Evolutionary conservation across 2,797 vertebrate genomes (phyloP).

Genomic region (Meriones psammophilus): DNA sequence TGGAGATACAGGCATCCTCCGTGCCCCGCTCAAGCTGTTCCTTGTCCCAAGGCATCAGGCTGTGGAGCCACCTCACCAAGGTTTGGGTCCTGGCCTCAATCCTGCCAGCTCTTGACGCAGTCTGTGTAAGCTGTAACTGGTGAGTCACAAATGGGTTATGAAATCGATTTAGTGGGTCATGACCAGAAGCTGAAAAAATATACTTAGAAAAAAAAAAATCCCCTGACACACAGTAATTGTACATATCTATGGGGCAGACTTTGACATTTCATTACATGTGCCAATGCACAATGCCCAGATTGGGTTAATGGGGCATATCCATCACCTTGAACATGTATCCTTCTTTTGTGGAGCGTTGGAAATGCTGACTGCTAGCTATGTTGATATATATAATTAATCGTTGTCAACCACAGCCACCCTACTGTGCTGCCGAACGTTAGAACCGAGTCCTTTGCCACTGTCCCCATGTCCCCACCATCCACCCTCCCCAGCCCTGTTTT

Average conservation of each 20-base stretch:
- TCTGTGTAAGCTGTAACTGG: slow-evolving; percentile 26
- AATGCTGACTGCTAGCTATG: background rate
- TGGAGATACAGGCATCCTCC: background rate
- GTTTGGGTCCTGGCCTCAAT: slow-evolving; percentile 8
- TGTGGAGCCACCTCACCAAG: background rate
- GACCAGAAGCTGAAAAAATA: slow-evolving; percentile 38
- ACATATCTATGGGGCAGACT: background rate
- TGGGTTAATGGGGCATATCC: background rate
- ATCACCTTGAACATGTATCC: background rate
- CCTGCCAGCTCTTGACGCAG: slow-evolving; percentile 63
- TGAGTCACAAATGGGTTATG: slow-evolving; percentile 73
- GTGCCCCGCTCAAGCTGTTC: background rate
- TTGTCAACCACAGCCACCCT: background rate
- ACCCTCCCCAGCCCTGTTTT: background rate
- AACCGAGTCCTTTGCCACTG: background rate
- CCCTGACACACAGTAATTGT: slow-evolving; percentile 12
- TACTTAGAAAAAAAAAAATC: background rate
- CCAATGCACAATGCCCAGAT: background rate
- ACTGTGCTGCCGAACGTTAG: background rate
- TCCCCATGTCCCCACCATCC: background rate
- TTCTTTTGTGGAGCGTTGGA: background rate
- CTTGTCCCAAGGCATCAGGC: background rate
- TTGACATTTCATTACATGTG: slow-evolving; percentile 13
- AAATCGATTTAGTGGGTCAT: slow-evolving; percentile 70
- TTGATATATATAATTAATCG: background rate